These are phyloP conservation scores for Cisticola juncidis DNA, from an alignment of 2,113 vertebrate genomes.

Conservation along the genomic window DNA sequence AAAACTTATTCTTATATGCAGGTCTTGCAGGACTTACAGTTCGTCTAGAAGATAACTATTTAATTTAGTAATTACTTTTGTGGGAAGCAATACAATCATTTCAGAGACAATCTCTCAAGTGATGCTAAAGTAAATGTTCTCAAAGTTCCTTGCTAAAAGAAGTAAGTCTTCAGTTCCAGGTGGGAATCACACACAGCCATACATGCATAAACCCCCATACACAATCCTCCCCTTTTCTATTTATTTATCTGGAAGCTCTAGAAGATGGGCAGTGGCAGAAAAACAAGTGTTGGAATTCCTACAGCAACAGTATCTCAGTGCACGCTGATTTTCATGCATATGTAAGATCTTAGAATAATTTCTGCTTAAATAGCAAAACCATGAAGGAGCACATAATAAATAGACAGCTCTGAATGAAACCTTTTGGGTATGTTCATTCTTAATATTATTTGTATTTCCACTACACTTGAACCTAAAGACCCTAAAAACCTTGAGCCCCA, in stretches of 20 bases:
- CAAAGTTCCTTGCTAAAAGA: slow-evolving; percentile 7
- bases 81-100: slow-evolving; percentile 62
- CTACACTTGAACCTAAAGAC: not conserved
- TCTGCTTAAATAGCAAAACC: not conserved
- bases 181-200: not conserved
- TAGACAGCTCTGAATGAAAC: not conserved
- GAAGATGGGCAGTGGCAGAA: not conserved
- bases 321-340: not conserved
- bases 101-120: slow-evolving; percentile 38
- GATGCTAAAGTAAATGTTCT: slow-evolving; percentile 50
- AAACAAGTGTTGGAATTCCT: not conserved
- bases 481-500: not conserved
- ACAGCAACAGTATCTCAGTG: not conserved
- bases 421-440: not conserved
- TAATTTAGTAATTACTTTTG: slow-evolving; percentile 70
- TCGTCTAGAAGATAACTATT: slow-evolving; percentile 57
- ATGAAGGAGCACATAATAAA: not conserved
- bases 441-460: not conserved
- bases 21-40: not conserved
- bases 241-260: not conserved
- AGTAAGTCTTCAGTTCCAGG: not conserved
- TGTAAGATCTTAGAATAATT: not conserved
- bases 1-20: not conserved
- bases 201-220: not conserved
- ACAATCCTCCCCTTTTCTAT: not conserved